Evolutionary conservation across 2,888 invertebrate genomes (phyloP).

Genomic region (Lithophane semibrunnea): DNA sequence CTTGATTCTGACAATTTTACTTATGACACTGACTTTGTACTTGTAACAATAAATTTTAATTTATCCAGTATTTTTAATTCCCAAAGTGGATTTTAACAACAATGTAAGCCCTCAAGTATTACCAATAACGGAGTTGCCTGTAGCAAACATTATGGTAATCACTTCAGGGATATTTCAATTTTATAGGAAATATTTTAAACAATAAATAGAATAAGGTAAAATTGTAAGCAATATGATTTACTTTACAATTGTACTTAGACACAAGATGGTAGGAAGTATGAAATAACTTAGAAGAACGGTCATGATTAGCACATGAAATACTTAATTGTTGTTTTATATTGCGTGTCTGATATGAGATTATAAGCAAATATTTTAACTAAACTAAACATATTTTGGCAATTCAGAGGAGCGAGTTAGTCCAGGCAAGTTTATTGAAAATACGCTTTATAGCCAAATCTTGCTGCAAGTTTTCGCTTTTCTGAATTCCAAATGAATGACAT

Average conservation of each 20-base stretch:
- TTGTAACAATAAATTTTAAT: slow-evolving; percentile 46
- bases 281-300: slow-evolving; percentile 49
- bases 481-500: slow-evolving; percentile 61
- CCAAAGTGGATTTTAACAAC: slow-evolving; percentile 44
- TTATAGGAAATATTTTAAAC: slow-evolving; percentile 60
- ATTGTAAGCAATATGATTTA: slow-evolving; percentile 70
- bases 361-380: slow-evolving; percentile 56
- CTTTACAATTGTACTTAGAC: slow-evolving; percentile 59
- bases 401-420: slow-evolving; percentile 46
- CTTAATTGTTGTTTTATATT: slow-evolving; percentile 56
- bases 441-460: not conserved
- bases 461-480: slow-evolving; percentile 49
- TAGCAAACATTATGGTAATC: slow-evolving; percentile 56
- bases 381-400: slow-evolving; percentile 48
- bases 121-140: slow-evolving; percentile 58
- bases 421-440: slow-evolving; percentile 15
- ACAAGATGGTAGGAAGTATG: slow-evolving; percentile 51
- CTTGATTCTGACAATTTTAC: slow-evolving; percentile 22
- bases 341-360: slow-evolving; percentile 55
- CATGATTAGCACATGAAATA: slow-evolving; percentile 52
- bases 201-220: slow-evolving; percentile 69
- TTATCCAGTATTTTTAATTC: slow-evolving; percentile 58
- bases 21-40: slow-evolving; percentile 26
- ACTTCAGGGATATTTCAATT: slow-evolving; percentile 57
- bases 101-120: slow-evolving; percentile 29